Evolutionary conservation across 2,113 vertebrate genomes (phyloP).

Genomic region (Oncorhynchus clarkii): DNA sequence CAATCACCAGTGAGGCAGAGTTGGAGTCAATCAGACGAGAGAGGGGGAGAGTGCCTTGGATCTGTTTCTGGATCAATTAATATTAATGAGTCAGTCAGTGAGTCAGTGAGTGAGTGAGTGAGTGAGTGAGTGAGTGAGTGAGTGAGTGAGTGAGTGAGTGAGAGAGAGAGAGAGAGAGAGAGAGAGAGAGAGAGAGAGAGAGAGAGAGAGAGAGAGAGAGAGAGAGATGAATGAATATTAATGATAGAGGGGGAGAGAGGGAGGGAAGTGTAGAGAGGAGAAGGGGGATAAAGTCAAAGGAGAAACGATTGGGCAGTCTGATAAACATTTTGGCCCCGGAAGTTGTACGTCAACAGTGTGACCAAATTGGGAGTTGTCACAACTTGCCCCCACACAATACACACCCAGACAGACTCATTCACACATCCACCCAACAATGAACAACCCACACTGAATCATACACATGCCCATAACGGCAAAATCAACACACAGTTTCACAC

Average conservation of each 20-base stretch:
- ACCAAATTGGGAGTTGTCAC: constrained; percentile 16
- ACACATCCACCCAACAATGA: not conserved
- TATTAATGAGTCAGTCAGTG: constrained; percentile 14
- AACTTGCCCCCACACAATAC: constrained; percentile 48
- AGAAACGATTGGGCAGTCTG: not conserved
- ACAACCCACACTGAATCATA: not conserved
- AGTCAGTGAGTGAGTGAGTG: not conserved
- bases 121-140: not conserved
- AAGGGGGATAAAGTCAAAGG: not conserved
- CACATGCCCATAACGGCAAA: not conserved
- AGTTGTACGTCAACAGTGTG: constrained; percentile 52
- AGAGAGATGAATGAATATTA: not conserved
- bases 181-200: too few species aligned
- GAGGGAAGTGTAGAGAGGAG: not conserved
- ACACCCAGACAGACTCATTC: not conserved
- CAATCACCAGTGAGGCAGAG: constrained; percentile 37
- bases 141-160: not conserved
- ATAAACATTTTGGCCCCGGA: not conserved
- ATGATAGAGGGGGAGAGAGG: not conserved
- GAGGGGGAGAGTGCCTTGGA: constrained; percentile 9
- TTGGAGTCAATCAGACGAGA: not conserved
- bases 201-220: not conserved
- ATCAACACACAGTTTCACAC: not conserved
- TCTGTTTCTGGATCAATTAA: constrained; percentile 26
- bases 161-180: not conserved